Conservation (phyloP, 2,113 vertebrate species). For the Tachysurus fulvidraco region DNA sequence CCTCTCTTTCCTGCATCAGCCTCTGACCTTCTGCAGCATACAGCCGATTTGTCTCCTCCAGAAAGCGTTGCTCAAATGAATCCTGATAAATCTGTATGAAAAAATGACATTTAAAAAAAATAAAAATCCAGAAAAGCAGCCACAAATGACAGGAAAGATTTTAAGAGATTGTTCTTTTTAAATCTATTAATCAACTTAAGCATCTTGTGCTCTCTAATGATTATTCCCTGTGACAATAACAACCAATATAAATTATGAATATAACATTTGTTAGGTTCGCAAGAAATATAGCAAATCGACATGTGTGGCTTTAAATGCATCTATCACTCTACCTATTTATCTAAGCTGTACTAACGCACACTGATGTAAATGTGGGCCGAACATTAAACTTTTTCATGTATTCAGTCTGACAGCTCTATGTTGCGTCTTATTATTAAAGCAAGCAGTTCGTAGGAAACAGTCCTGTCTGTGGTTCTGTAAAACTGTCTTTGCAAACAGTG, state of each 20-base stretch:
- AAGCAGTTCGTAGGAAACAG: neutral
- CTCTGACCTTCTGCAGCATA: slow-evolving; percentile 97
- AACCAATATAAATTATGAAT: neutral
- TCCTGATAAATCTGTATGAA: slow-evolving; percentile 93
- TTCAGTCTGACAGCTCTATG: neutral
- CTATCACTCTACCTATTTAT: neutral
- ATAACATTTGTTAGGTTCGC: no score
- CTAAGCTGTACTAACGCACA: neutral
- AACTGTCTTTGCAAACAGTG: neutral
- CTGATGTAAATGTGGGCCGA: neutral
- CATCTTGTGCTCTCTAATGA: neutral
- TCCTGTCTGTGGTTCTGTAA: no score
- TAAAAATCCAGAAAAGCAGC: neutral
- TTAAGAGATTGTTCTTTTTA: no score
- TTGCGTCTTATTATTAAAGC: neutral
- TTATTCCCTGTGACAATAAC: neutral
- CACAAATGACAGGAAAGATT: neutral
- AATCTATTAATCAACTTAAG: neutral
- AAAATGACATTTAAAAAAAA: neutral
- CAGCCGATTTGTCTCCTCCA: slow-evolving; percentile 96
- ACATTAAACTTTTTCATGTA: neutral
- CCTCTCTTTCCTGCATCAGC: slow-evolving; percentile 99
- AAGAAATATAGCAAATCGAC: neutral
- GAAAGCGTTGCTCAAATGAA: slow-evolving; percentile 95
- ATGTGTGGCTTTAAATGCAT: neutral